Evolutionary conservation across 2,113 vertebrate species (phyloP), one percentile per base, ranked within the genome.

Genomic region (Strix uralensis): DNA sequence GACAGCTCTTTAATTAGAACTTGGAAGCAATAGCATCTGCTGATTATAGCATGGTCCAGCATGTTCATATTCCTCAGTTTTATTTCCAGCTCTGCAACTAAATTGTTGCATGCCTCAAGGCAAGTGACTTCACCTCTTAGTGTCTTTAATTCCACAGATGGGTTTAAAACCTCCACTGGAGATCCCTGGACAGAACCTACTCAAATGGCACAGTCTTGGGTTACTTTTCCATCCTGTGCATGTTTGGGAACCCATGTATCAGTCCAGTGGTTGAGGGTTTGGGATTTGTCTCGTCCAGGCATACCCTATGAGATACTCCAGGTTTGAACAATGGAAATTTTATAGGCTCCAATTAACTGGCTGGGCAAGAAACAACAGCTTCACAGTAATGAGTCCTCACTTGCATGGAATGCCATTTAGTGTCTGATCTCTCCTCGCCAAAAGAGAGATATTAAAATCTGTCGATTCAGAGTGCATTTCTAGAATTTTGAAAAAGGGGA

Each of bases 281-380:
- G 63, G 34, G 74, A 66, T 91, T 77, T 90, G 84, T 74, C 74
- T 95, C 80, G n/a, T 83, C 62, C n/a, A 74, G 75, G n/a, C 36
- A 44, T 15, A 93, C 32, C 55, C 75, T 81, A 23, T 82, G 67
- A 96, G 74, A 66, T 51, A 63, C 54, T 94, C 71, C 61, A 57
- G 71, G 63, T 71, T 63, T 82, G 88, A 96, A 97, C 91, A 97
- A 96, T 97, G 96, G 93, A 93, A 95, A 95, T 91, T 96, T 97
- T 92, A 95, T 52, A 88, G 82, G 84, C 87, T 96, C 82, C 79
- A 83, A 77, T 95, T 91, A 90, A 88, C 62, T 80, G 70, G 25
- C 91, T 55, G 71, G 97, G 87, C 97, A 97, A 97, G 96, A 97
- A 96, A 88, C 54, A 97, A 97, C 95, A 95, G 89, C 90, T 97